Conservation (phyloP, 2,888 invertebrate species). For the Cryptus viduatorius region DNA sequence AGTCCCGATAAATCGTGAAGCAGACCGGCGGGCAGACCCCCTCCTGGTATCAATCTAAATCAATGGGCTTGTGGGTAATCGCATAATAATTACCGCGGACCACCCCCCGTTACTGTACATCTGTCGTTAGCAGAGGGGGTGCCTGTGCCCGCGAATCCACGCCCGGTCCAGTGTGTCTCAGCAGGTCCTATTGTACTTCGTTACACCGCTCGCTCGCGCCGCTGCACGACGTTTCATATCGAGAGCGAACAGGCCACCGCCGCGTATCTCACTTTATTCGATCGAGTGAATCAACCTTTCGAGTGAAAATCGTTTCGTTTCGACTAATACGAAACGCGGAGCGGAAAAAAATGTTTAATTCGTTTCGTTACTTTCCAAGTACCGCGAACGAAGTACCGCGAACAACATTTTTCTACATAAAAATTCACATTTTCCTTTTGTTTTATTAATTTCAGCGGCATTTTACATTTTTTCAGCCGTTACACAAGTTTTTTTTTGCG, state of each 20-base stretch:
- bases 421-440: too few species aligned
- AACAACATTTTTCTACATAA: background rate
- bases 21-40: constrained; percentile 76
- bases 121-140: constrained; percentile 80
- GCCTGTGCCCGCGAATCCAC: constrained; percentile 72
- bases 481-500: too few species aligned
- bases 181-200: constrained; percentile 82
- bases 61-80: constrained; percentile 85
- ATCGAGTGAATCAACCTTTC: constrained; percentile 46
- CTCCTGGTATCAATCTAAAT: constrained; percentile 82
- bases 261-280: constrained; percentile 27
- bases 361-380: too few species aligned
- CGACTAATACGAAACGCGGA: background rate
- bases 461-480: too few species aligned
- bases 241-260: constrained; percentile 36
- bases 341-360: too few species aligned
- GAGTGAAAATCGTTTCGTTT: constrained; percentile 5
- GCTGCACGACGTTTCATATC: constrained; percentile 42
- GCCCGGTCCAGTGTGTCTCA: constrained; percentile 72
- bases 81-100: constrained; percentile 84
- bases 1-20: constrained; percentile 53
- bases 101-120: constrained; percentile 83
- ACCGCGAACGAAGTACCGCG: too few species aligned
- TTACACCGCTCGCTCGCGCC: constrained; percentile 72
- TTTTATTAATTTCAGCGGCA: too few species aligned